A percentile compares a stretch with the other conserved stretches of the same genome.
phyloP scores from a whole-genome alignment of 2,797 vertebrate genomes.

The Schizopygopsis malacanthus region DNA sequence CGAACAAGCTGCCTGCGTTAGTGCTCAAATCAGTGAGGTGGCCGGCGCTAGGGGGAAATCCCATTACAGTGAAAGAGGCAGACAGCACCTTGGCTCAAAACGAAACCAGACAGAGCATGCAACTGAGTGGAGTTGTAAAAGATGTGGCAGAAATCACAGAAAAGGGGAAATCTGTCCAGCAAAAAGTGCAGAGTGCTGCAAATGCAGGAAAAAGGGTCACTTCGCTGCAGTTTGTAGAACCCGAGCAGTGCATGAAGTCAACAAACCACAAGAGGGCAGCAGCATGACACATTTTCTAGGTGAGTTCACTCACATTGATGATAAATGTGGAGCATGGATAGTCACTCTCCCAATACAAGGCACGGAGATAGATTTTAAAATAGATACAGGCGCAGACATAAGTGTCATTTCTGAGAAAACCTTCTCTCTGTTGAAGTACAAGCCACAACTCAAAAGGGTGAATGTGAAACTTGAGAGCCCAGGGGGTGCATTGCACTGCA shows the following conservation, averaged over 20 bases:
- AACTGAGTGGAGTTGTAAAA: too few relatives aligned
- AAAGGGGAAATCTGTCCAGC: not conserved
- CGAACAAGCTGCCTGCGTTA: too few relatives aligned
- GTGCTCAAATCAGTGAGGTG: too few relatives aligned
- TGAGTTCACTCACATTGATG: not conserved
- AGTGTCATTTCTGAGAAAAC: slow-evolving; percentile 18
- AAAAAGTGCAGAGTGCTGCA: not conserved
- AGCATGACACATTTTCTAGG: not conserved
- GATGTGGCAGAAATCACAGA: not conserved
- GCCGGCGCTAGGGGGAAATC: too few relatives aligned
- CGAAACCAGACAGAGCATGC: too few relatives aligned
- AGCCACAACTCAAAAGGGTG: not conserved
- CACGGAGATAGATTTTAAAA: not conserved
- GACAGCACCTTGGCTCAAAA: too few relatives aligned
- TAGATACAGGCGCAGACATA: not conserved
- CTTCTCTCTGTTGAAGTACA: not conserved
- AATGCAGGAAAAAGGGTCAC: slow-evolving; percentile 3
- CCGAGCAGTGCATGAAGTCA: not conserved
- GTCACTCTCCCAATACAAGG: not conserved
- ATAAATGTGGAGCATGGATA: not conserved
- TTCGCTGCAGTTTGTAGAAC: slow-evolving; percentile 15
- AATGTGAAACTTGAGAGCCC: too few relatives aligned
- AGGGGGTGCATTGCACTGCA: too few relatives aligned
- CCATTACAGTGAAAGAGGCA: too few relatives aligned
- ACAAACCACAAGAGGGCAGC: not conserved